phyloP scores from a whole-genome alignment of 2,888 invertebrate species.

The Heliconius hortense region DNA sequence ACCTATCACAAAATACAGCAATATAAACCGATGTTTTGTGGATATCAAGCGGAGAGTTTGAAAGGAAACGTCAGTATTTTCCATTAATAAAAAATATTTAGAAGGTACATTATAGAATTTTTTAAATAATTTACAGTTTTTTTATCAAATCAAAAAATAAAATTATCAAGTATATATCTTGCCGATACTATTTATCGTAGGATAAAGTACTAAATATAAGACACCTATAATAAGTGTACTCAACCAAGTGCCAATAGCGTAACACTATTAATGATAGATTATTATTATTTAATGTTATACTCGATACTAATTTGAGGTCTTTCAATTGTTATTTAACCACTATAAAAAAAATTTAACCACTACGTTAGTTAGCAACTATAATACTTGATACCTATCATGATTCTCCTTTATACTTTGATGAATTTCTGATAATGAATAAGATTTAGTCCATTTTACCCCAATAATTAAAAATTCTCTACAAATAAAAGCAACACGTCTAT shows the following conservation, averaged over 20 bases:
- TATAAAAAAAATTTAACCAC: not conserved
- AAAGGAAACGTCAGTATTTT: not conserved
- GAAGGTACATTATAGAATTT: too few species aligned
- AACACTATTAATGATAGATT: conserved; percentile 58
- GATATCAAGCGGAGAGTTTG: not conserved
- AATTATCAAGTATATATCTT: not conserved
- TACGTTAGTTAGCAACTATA: not conserved
- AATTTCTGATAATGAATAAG: not conserved
- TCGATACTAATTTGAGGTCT: not conserved
- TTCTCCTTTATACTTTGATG: not conserved
- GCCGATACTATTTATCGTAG: not conserved
- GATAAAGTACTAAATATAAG: conserved; percentile 1
- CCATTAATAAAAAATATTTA: not conserved
- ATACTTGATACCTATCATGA: not conserved
- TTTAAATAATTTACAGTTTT: too few species aligned
- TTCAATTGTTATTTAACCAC: conserved; percentile 5
- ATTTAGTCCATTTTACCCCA: not conserved
- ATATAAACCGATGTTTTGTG: not conserved
- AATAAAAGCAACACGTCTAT: not conserved
- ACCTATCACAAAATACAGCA: not conserved
- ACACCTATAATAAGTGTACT: conserved; percentile 31
- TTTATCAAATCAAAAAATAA: not conserved
- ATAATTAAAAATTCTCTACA: not conserved
- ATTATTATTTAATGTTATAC: conserved; percentile 13
- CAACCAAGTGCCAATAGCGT: conserved; percentile 70